phyloP scores from a whole-genome alignment of 2,888 invertebrate genomes.

The Polyommatus iphigenia region DNA sequence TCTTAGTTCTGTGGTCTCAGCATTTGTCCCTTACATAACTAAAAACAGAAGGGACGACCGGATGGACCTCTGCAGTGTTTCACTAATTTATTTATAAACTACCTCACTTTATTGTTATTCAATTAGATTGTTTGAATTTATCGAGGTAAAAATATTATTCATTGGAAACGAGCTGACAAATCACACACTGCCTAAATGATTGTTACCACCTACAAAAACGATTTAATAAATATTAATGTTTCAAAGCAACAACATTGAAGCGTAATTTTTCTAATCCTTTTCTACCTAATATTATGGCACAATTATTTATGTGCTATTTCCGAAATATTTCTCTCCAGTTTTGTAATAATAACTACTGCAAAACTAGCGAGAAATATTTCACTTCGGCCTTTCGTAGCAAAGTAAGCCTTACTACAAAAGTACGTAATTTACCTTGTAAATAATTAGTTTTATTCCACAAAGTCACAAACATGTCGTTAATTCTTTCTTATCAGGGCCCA shows the following conservation, averaged over 20 bases:
- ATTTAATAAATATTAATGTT: background rate
- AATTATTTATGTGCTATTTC: no score
- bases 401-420: background rate
- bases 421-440: background rate
- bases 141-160: background rate
- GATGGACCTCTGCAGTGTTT: background rate
- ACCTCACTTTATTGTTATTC: conserved; percentile 16
- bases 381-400: background rate
- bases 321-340: no score
- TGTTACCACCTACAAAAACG: background rate
- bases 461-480: conserved; percentile 13
- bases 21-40: conserved; percentile 14
- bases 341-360: no score
- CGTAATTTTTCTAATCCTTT: background rate
- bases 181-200: background rate
- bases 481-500: conserved; percentile 5
- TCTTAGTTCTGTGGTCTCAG: background rate
- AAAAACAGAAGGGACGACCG: conserved; percentile 20
- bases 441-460: conserved; percentile 16
- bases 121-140: conserved; percentile 18
- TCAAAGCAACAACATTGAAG: background rate
- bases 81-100: conserved; percentile 25
- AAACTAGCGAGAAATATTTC: background rate
- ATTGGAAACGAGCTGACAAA: background rate
- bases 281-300: no score